phyloP scores from a whole-genome alignment of 1,140 invertebrate species.

The Neuroterus valhalla region DNA sequence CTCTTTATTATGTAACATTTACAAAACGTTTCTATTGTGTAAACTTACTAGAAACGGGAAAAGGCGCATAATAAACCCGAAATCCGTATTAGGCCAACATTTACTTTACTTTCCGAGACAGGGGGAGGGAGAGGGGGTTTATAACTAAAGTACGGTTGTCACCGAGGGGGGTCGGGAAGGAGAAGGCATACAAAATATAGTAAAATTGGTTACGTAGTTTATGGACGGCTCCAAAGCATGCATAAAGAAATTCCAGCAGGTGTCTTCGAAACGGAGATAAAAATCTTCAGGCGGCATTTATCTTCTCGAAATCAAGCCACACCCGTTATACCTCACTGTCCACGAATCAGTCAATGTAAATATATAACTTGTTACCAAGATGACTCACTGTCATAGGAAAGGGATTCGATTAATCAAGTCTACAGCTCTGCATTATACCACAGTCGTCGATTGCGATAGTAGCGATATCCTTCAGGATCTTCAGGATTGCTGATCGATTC shows the following conservation, averaged over 20 bases:
- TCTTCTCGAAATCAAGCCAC: conserved; percentile 27
- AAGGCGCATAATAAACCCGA: too few relatives aligned
- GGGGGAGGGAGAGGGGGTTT: too few relatives aligned
- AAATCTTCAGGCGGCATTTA: conserved; percentile 1
- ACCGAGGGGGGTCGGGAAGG: too few relatives aligned
- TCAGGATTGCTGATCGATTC: conserved; percentile 10
- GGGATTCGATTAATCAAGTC: conserved; percentile 24
- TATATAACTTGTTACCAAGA: not conserved
- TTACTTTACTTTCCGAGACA: too few relatives aligned
- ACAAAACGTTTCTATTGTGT: too few relatives aligned
- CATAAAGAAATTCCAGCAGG: conserved; percentile 3
- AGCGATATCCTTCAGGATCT: conserved; percentile 4
- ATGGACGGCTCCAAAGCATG: too few relatives aligned
- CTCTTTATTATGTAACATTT: too few relatives aligned
- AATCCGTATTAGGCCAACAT: too few relatives aligned
- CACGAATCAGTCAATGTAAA: conserved; percentile 19
- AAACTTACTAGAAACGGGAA: too few relatives aligned
- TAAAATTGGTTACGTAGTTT: too few relatives aligned
- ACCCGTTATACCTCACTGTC: conserved; percentile 25
- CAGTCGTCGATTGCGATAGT: conserved; percentile 28
- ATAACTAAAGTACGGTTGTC: too few relatives aligned
- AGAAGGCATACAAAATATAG: too few relatives aligned
- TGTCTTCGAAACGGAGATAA: not conserved
- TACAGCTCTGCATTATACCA: conserved; percentile 9
- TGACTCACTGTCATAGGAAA: conserved; percentile 9